Percentiles rank a stretch among this genome's conserved stretches.
Conservation (phyloP, 2,888 invertebrate genomes). For the Caenorhabditis sp. region DNA sequence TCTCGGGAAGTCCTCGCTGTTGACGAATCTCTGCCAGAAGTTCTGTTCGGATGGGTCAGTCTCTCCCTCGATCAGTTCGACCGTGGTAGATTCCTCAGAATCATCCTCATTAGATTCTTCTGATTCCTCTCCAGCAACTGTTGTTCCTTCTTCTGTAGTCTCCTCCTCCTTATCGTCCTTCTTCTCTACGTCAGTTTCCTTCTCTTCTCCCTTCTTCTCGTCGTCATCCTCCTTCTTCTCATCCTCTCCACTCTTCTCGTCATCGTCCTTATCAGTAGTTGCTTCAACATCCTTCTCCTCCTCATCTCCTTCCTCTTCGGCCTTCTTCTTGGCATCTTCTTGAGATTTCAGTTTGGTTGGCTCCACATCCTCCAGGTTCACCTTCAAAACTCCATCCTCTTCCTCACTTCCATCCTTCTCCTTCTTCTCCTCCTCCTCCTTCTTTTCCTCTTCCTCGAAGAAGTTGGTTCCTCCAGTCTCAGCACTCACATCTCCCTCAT, state of each 20-base stretch:
- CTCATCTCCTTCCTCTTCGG: constrained; percentile 50
- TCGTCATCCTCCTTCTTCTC: constrained; percentile 35
- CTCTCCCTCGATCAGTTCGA: constrained; percentile 53
- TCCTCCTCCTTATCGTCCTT: constrained; percentile 48
- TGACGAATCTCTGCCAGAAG: constrained; percentile 49
- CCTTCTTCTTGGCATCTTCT: constrained; percentile 61
- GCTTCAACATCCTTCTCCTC: constrained; percentile 45
- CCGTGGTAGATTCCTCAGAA: constrained; percentile 57
- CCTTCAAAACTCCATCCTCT: constrained; percentile 57
- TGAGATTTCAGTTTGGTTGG: constrained; percentile 62
- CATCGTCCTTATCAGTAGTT: constrained; percentile 34
- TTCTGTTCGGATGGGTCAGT: constrained; percentile 43
- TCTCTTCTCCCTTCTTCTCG: constrained; percentile 31
- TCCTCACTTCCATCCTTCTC: constrained; percentile 52
- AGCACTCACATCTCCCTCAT: constrained; percentile 57
- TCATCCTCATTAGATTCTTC: constrained; percentile 51
- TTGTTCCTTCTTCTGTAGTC: constrained; percentile 33
- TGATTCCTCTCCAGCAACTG: constrained; percentile 35
- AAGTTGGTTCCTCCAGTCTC: constrained; percentile 72
- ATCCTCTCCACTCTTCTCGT: constrained; percentile 25
- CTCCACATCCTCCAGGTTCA: constrained; percentile 60
- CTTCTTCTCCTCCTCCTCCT: constrained; percentile 48
- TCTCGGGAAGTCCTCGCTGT: constrained; percentile 51
- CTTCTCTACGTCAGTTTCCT: constrained; percentile 29
- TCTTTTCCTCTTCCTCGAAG: constrained; percentile 68